Evolutionary conservation across 2,797 vertebrate species (phyloP).

Genomic region (Danionella dracula): DNA sequence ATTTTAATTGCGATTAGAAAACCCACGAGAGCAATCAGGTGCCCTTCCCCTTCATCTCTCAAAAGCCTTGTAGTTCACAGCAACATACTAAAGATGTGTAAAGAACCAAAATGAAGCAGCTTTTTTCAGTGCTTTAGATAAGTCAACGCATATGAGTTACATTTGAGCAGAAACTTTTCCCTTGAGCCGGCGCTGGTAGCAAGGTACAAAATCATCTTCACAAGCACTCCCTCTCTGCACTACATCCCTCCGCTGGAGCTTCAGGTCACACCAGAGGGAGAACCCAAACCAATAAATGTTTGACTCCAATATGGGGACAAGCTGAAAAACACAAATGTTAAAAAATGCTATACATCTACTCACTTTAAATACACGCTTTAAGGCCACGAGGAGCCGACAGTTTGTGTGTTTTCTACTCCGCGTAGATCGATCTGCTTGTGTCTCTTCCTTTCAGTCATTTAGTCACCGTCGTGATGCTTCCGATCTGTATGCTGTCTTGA

Average conservation of each 20-base stretch:
- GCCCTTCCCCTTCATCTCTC: too few relatives aligned
- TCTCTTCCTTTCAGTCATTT: not conserved
- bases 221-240: not conserved
- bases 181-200: too few relatives aligned
- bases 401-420: constrained; percentile 17
- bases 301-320: not conserved
- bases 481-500: not conserved
- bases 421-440: constrained; percentile 4
- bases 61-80: too few relatives aligned
- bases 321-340: constrained; percentile 30
- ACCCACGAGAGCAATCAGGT: too few relatives aligned
- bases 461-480: not conserved
- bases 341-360: constrained; percentile 42
- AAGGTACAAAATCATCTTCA: not conserved
- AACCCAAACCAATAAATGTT: not conserved
- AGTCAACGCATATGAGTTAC: too few relatives aligned
- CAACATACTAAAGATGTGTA: too few relatives aligned
- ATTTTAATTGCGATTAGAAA: too few relatives aligned
- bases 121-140: too few relatives aligned
- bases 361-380: constrained; percentile 35
- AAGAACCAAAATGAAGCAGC: too few relatives aligned
- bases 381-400: constrained; percentile 18
- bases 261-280: not conserved
- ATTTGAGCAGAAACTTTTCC: too few relatives aligned
- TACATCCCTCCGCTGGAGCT: not conserved